Evolutionary conservation across 1,140 invertebrate genomes (phyloP).

Genomic region (Apolygus lucorum): DNA sequence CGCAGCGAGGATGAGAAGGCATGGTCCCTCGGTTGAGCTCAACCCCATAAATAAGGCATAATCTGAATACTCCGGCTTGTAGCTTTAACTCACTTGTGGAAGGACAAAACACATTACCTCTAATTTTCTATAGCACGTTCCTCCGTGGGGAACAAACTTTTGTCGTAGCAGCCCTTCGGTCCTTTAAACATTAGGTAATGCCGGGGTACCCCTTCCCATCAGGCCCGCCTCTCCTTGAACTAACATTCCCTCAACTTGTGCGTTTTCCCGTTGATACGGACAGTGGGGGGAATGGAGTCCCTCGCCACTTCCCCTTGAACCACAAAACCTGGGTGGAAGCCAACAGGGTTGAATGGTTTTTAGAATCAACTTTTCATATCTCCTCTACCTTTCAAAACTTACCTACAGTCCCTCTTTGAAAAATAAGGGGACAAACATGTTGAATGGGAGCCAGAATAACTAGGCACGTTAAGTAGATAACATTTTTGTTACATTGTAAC

Average conservation of each 20-base stretch:
- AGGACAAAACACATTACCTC: slow-evolving; percentile 16
- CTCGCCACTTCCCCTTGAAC: too few relatives aligned
- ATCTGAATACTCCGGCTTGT: slow-evolving; percentile 14
- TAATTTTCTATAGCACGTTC: slow-evolving; percentile 15
- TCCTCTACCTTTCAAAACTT: not conserved
- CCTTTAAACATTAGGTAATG: not conserved
- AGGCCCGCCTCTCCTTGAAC: not conserved
- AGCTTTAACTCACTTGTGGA: slow-evolving; percentile 12
- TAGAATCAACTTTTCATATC: not conserved
- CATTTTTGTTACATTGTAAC: too few relatives aligned
- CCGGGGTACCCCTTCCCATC: not conserved
- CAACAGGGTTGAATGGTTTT: not conserved
- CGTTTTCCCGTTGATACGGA: not conserved
- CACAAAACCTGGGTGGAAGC: not conserved
- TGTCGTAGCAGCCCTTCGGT: not conserved
- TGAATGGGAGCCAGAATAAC: too few relatives aligned
- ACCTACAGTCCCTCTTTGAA: not conserved
- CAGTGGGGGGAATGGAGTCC: too few relatives aligned
- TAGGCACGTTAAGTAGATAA: too few relatives aligned
- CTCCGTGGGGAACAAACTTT: not conserved
- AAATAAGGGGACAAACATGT: too few relatives aligned
- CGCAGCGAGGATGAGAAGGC: slow-evolving; percentile 4
- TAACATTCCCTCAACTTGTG: too few relatives aligned
- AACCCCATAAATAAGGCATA: slow-evolving; percentile 13
- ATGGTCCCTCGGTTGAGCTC: slow-evolving; percentile 5